phyloP scores from a whole-genome alignment of 2,888 invertebrate genomes.

The Podabrus alpinus region DNA sequence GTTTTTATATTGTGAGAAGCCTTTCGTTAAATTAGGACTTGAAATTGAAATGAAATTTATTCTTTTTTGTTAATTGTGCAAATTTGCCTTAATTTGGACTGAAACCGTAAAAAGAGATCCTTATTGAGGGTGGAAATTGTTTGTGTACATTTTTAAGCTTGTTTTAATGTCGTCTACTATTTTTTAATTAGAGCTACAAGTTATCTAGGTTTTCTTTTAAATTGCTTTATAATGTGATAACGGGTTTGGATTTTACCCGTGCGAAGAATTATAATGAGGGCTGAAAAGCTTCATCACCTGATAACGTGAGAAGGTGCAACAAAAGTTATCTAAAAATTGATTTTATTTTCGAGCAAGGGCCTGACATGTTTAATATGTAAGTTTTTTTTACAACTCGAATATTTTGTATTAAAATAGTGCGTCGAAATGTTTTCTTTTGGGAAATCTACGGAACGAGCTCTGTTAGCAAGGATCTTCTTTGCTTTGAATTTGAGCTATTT shows the following conservation, averaged over 20 bases:
- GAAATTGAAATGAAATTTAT: not conserved
- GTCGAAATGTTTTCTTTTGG: conserved; percentile 1
- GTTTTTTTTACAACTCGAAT: not conserved
- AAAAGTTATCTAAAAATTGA: not conserved
- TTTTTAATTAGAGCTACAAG: not conserved
- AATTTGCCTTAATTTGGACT: not conserved
- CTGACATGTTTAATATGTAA: not conserved
- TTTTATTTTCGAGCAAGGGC: not conserved
- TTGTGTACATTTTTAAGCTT: not conserved
- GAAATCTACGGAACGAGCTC: conserved; percentile 9
- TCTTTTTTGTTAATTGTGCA: not conserved
- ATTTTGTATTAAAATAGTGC: not conserved
- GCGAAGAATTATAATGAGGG: not conserved
- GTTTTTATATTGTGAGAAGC: not conserved
- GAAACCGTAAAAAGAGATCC: not conserved
- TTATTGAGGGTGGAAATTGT: not conserved
- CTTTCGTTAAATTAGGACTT: not conserved
- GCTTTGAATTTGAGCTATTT: conserved; percentile 2
- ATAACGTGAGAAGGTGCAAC: not conserved
- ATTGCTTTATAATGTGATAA: conserved; percentile 2
- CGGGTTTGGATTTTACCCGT: not conserved
- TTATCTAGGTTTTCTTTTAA: not conserved
- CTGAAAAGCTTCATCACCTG: not conserved
- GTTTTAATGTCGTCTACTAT: not conserved
- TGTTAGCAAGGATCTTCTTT: not conserved